Conservation (phyloP, 2,797 vertebrate species). For the Semaprochilodus insignis region DNA sequence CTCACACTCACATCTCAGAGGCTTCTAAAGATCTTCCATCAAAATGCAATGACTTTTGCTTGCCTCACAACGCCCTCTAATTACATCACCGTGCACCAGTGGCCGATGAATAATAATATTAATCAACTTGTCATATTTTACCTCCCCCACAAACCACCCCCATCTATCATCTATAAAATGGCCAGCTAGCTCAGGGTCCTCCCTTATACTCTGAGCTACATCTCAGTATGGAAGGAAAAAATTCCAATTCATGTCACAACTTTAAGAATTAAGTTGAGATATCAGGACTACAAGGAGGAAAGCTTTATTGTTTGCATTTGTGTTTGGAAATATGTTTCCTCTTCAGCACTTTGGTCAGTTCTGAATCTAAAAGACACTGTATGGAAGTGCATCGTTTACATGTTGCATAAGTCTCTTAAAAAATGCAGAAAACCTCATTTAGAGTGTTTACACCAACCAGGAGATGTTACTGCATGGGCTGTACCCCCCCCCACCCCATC, state of each 20-base stretch:
- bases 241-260: background rate
- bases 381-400: background rate
- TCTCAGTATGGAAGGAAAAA: background rate
- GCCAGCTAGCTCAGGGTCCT: background rate
- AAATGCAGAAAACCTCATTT: background rate
- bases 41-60: too few relatives aligned
- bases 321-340: conserved; percentile 1
- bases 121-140: too few relatives aligned
- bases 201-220: background rate
- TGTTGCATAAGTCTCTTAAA: background rate
- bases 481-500: background rate
- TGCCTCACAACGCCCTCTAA: too few relatives aligned
- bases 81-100: too few relatives aligned
- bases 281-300: background rate
- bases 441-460: background rate
- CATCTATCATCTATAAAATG: background rate
- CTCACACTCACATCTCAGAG: too few relatives aligned
- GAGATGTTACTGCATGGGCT: background rate
- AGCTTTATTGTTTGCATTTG: conserved; percentile 14
- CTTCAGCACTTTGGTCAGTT: background rate
- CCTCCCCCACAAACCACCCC: background rate
- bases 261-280: background rate
- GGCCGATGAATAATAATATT: too few relatives aligned
- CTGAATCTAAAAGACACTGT: conserved; percentile 1
- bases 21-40: too few relatives aligned